Conservation (phyloP, 2,113 vertebrate genomes). For the Laticauda colubrina region DNA sequence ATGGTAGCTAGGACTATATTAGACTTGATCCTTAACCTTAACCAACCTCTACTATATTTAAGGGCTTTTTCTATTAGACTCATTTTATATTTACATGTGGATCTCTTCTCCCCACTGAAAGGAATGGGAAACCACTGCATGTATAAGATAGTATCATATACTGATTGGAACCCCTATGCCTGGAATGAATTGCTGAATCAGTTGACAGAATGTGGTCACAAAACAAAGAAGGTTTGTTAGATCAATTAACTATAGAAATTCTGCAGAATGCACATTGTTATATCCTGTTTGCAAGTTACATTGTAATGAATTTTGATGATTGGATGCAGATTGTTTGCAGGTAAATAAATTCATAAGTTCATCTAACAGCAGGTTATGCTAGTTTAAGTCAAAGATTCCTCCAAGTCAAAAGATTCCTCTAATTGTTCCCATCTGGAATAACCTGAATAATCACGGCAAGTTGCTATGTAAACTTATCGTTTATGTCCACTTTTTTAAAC, state of each 20-base stretch:
- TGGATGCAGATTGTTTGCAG: neutral
- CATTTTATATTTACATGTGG: neutral
- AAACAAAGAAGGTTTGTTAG: neutral
- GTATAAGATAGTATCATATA: neutral
- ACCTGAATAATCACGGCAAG: neutral
- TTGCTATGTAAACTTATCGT: neutral
- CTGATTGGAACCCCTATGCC: neutral
- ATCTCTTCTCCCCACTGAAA: neutral
- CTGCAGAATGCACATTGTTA: neutral
- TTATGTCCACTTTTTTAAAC: neutral
- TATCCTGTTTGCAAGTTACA: neutral
- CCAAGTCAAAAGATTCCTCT: neutral
- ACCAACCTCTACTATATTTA: neutral
- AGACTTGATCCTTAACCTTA: neutral
- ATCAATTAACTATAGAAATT: neutral
- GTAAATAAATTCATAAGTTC: neutral
- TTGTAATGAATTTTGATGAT: neutral
- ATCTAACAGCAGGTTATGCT: neutral
- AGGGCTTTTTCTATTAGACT: neutral
- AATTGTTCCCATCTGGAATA: neutral
- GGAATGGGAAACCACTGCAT: neutral
- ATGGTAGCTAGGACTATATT: neutral
- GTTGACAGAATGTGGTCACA: neutral
- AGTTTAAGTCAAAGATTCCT: neutral
- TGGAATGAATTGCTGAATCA: neutral